Base-by-base conservation (phyloP, 2,888 invertebrate species). In the Cerceris rybyensis region DNA sequence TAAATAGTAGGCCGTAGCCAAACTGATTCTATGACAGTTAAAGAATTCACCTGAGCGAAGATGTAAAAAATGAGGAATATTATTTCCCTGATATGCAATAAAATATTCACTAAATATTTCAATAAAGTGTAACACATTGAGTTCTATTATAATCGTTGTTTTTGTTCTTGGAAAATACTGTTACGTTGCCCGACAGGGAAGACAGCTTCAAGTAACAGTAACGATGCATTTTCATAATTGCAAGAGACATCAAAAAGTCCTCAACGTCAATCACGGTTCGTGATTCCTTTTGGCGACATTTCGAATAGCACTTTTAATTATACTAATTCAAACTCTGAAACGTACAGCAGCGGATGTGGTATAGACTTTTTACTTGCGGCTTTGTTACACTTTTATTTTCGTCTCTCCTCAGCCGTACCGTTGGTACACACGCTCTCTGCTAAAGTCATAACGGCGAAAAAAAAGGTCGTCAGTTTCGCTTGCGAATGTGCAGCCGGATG, bases 371-470 rank as follows among this genome's bases (percentile, higher is more conserved):
- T 86, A 78, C 78, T 80, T 74, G 69, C 43, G 72, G 68, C 81
- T 83, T 84, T 84, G 77, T 84, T 78, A 74, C 74, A 84, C 81
- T 87, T 84, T 88, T 88, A 87, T 88, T 88, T 88, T 74, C 72
- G 70, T 74, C 70, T 63, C 70, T 66, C 17, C 64, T 60, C 71
- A 41, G 54, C 73, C 65, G 55, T 70, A 13, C 41, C 52, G 14
- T 55, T 67, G 68, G 8, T 71, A 43, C 57, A 11, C 72, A 16
- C 72, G 55, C 49, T 71, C 64, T 39, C 55, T 8, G 68, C 2
- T 11, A 4, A 65, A 57, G 46, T 61, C 42, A 9, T 41, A 50
- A 66, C 13, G 52, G 1, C 14, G 11, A 63, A 46, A 49, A 58
- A 67, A 69, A 43, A 16, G 46, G 67, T 68, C 63, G 72, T 71